Base-by-base conservation (phyloP, 2,888 invertebrate species). In the Tetheella fluctuosa region DNA sequence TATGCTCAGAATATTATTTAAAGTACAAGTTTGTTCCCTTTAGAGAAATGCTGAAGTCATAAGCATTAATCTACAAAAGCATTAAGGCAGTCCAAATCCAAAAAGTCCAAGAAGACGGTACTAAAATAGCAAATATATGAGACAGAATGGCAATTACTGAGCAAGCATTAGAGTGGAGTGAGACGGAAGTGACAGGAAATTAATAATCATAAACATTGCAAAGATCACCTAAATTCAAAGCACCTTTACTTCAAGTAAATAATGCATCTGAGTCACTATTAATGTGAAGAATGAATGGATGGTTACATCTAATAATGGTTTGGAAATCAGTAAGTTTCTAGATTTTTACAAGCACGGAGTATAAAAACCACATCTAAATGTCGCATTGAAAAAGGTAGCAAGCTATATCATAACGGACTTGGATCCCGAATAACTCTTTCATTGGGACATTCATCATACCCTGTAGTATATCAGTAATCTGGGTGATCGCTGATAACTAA, bases 1-100 rank as follows among this genome's bases (percentile, higher is more conserved):
- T 65, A 64, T 58, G 66, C 54, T 58, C 60, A 68, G 63, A 57
- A 57, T 23, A 52, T 52, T 30, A 34, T 58, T 30, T 54, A 59
- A 23, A 59, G 20, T 34, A 13, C 42, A 7, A 48, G 17, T 10
- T 20, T 48, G 48, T 48, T 20, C 5, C 42, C 1, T 3, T 48
- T 48, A 10, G 48, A 10, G 48, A 48, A 48, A 48, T 10, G 20
- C n/a, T n/a, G n/a, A 48, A 48, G n/a, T 2, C 48, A 48, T 48
- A 20, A 17, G 17, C 48, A 48, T 17, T 20, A 48, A 48, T 48
- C 20, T 8, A 48, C 39, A 39, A n/a, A 39, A 6, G 39, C 39
- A 39, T 39, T 39, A 39, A 34, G 34, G 30, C 30, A 30, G 37
- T 15, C 4, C 37, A 37, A 37, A 37, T 37, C n/a, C n/a, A n/a